Base-by-base conservation (phyloP, 2,797 vertebrate species). In the Melanotaenia boesemani region DNA sequence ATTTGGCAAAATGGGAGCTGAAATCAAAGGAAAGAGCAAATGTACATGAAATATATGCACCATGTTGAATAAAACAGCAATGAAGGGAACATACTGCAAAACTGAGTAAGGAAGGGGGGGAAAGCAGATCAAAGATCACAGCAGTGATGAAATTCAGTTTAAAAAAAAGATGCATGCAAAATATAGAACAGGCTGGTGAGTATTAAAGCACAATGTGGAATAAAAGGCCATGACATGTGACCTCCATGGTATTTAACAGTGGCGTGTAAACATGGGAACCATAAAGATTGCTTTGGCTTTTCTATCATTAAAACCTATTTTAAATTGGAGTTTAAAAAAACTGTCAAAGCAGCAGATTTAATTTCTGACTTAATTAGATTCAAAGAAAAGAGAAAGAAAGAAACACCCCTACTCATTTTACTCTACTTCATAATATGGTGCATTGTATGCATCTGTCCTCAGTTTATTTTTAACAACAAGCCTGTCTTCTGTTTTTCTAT, bases 161-260 rank as follows among this genome's bases (percentile, higher is more conserved):
- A 12, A 2, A 41, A 46, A 46, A 85, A 75, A 88, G 73, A 92
- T 88, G 82, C 94, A 94, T 93, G 93, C 93, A 91, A 92, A 90
- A 90, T 82, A 90, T 83, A 83, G 85, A 88, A 83, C 78, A 90
- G 80, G 82, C 87, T 57, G 54, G 87, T 88, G 87, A 89, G 86
- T 88, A 80, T 88, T 91, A 93, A 95, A 93, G 90, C 91, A 93
- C 90, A 86, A 92, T 73, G 85, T 90, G 80, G 90, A 86, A 50
- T 83, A 85, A 89, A 92, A 89, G 90, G 86, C 90, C 88, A 87
- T 83, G 71, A 64, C 85, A 94, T 91, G 93, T 89, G 92, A 92
- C 89, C 88, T 93, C 87, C 91, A 94, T 93, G 93, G 93, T 94
- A 94, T 94, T 92, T 77, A 84, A 79, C 72, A 79, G 86, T 67